Evolutionary conservation across 1,140 invertebrate genomes (phyloP).

Genomic region (Heliconius congener): DNA sequence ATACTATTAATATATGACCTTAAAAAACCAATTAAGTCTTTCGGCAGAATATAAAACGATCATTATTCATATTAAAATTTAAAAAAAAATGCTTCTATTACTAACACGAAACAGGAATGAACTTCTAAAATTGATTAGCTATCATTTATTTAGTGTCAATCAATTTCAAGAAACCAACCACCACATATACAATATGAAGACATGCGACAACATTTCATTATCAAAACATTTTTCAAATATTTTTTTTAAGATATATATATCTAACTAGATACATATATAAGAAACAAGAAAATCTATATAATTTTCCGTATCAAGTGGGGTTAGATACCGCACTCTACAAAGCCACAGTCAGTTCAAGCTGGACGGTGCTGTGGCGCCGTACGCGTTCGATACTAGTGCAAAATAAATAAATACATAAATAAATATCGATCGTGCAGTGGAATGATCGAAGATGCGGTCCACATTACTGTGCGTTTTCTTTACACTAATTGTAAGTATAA

Average conservation of each 20-base stretch:
- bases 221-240: slow-evolving; percentile 11
- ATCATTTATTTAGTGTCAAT: neutral
- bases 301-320: slow-evolving; percentile 46
- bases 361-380: slow-evolving; percentile 54
- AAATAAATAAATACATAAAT: neutral
- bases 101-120: neutral
- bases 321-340: slow-evolving; percentile 17
- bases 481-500: slow-evolving; percentile 66
- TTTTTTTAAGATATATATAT: neutral
- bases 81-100: no score
- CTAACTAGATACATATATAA: no score
- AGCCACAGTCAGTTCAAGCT: slow-evolving; percentile 46
- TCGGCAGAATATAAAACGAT: no score
- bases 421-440: slow-evolving; percentile 47
- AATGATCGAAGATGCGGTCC: slow-evolving; percentile 66
- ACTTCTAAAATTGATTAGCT: neutral
- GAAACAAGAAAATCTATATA: slow-evolving; percentile 15
- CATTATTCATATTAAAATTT: no score
- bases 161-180: neutral
- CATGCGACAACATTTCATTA: neutral
- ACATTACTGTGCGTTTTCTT: slow-evolving; percentile 64
- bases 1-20: neutral
- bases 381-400: slow-evolving; percentile 44
- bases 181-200: neutral
- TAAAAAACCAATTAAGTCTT: no score